Percentiles rank a stretch among this genome's conserved stretches.
phyloP scores from a whole-genome alignment of 53 echinoderm and acorn worm species.

The Hippasteria phrygiana region DNA sequence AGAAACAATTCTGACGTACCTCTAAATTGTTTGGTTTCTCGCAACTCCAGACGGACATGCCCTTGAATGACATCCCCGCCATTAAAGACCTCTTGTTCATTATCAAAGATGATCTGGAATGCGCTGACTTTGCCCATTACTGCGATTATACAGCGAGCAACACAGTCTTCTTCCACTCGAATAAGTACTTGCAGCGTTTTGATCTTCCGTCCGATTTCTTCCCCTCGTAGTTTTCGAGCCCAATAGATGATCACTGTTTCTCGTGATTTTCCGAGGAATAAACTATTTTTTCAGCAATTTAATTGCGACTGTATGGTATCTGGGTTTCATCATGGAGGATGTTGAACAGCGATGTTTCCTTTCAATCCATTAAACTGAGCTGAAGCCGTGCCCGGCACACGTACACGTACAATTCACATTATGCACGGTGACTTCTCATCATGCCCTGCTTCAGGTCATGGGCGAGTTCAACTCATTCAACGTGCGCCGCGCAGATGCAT shows the following conservation, averaged over 20 bases:
- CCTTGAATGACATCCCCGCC: slow-evolving; percentile 77
- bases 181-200: background rate
- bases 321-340: too few relatives aligned
- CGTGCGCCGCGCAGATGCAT: background rate
- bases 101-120: slow-evolving; percentile 79
- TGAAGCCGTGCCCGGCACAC: background rate
- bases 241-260: too few relatives aligned
- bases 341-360: background rate
- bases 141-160: too few relatives aligned
- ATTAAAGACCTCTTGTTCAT: slow-evolving; percentile 76
- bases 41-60: slow-evolving; percentile 71
- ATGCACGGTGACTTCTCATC: background rate
- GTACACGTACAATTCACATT: slow-evolving; percentile 20
- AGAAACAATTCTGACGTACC: slow-evolving; percentile 51
- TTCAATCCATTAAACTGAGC: background rate
- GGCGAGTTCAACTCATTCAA: background rate
- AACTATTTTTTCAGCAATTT: too few relatives aligned
- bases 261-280: too few relatives aligned
- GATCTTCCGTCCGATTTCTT: background rate
- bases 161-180: too few relatives aligned
- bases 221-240: background rate
- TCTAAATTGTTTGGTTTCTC: slow-evolving; percentile 70
- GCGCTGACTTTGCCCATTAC: slow-evolving; percentile 71
- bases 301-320: too few relatives aligned
- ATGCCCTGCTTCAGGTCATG: slow-evolving; percentile 27